Conservation (phyloP, 2,113 vertebrate genomes). For the Ramphastos sulfuratus region DNA sequence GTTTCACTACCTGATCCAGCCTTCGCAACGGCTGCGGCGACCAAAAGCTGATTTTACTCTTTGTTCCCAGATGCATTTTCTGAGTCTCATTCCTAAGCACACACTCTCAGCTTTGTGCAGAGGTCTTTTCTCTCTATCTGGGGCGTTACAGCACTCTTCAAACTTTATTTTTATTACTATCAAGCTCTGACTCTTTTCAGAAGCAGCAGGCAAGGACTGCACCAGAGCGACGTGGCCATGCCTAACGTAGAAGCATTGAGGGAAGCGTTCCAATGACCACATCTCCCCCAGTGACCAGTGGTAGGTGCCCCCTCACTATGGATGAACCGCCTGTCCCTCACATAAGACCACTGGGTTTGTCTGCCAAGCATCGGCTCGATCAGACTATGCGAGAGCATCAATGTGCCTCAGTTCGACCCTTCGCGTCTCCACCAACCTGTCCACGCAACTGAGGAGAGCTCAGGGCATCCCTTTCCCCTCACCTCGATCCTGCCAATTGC, state of each 20-base stretch:
- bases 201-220: background rate
- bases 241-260: background rate
- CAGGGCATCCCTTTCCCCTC: background rate
- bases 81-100: background rate
- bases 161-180: background rate
- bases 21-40: rapidly evolving
- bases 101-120: background rate
- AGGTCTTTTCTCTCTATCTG: background rate
- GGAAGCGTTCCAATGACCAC: background rate
- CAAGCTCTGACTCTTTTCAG: background rate
- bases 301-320: background rate
- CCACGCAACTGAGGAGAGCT: background rate
- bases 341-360: background rate
- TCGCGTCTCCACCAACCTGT: rapidly evolving
- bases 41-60: background rate
- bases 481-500: too few relatives aligned
- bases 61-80: background rate
- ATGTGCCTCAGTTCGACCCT: rapidly evolving
- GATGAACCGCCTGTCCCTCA: background rate
- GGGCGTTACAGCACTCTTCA: background rate
- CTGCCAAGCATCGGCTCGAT: background rate
- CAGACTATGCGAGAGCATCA: background rate
- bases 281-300: background rate
- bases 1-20: background rate
- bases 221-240: background rate